Evolutionary conservation across 2,797 vertebrate genomes (phyloP).

Genomic region (Ispidina picta): DNA sequence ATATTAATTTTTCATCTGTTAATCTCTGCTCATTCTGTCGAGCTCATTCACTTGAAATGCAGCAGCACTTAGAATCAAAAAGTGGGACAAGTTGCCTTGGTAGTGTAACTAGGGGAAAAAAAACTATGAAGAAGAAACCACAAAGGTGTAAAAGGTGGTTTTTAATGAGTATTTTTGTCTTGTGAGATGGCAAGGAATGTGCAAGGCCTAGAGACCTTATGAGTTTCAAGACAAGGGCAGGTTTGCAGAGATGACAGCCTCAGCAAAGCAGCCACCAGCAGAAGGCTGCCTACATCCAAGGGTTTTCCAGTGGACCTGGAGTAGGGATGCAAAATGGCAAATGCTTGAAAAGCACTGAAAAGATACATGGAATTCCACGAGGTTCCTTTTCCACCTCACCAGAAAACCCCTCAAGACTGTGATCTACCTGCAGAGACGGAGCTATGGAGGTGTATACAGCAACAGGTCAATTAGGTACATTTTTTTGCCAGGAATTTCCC

Average conservation of each 20-base stretch:
- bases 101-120: not conserved
- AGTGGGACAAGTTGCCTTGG: not conserved
- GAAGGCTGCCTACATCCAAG: not conserved
- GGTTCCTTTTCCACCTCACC: not conserved
- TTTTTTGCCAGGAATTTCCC: constrained; percentile 63
- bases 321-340: not conserved
- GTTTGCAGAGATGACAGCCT: not conserved
- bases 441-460: constrained; percentile 16
- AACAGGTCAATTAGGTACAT: constrained; percentile 43
- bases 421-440: constrained; percentile 35
- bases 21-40: not conserved
- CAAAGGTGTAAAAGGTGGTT: not conserved
- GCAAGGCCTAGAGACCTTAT: not conserved
- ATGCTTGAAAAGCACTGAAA: not conserved
- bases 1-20: not conserved
- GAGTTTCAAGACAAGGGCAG: not conserved
- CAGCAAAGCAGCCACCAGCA: not conserved
- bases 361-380: not conserved
- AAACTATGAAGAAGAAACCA: not conserved
- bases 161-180: not conserved
- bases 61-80: not conserved
- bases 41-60: not conserved
- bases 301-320: not conserved
- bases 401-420: not conserved
- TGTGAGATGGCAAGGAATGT: not conserved